Evolutionary conservation across 2,797 vertebrate species (phyloP).

Genomic region (Vespertilio murinus): DNA sequence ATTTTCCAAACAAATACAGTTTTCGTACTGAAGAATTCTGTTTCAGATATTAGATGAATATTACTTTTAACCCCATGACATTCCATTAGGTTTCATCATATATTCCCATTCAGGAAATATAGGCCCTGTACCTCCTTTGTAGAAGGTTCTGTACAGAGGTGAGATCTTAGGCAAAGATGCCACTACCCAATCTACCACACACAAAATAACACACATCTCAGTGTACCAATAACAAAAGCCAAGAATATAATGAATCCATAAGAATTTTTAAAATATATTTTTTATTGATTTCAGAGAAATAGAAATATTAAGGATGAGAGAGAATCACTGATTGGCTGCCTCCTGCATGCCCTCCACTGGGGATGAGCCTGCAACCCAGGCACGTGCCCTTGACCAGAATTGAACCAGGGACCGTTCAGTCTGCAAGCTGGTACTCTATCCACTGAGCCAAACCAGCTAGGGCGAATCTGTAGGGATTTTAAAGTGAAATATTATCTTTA

Average conservation of each 20-base stretch:
- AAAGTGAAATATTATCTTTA: neutral
- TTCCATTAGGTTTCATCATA: neutral
- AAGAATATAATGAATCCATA: neutral
- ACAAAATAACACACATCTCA: neutral
- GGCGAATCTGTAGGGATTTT: neutral
- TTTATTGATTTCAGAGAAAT: too few species aligned
- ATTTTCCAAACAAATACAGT: neutral
- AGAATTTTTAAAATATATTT: neutral
- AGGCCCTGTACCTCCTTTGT: neutral
- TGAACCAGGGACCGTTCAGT: too few species aligned
- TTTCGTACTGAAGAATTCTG: slow-evolving; percentile 15
- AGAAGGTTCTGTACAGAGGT: neutral
- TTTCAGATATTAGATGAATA: neutral
- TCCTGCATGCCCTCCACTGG: too few species aligned
- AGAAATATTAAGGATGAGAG: too few species aligned
- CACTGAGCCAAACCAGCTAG: too few species aligned
- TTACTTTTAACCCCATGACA: neutral
- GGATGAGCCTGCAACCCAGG: too few species aligned
- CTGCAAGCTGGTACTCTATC: too few species aligned
- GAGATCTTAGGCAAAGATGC: neutral
- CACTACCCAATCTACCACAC: neutral
- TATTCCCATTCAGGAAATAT: neutral
- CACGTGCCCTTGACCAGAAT: too few species aligned
- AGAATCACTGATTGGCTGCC: too few species aligned
- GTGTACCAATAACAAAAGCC: neutral